These are phyloP conservation scores for Phlogophora meticulosa DNA, from an alignment of 2,888 invertebrate species.

Conservation along the genomic window DNA sequence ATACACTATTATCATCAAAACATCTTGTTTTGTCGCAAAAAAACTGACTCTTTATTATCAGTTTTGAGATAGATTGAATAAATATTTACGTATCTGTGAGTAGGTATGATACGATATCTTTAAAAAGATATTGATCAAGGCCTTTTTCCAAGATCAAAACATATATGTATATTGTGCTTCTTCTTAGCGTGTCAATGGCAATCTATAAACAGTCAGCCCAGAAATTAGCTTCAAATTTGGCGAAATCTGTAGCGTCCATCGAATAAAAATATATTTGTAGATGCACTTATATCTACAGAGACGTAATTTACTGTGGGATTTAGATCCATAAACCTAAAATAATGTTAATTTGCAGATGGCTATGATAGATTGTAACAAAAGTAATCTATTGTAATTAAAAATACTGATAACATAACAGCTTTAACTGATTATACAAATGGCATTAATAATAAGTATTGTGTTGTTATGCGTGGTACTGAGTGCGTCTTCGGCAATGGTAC, in stretches of 20 bases:
- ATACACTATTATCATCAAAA: too few relatives aligned
- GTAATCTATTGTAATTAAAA: neutral
- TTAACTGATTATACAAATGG: neutral
- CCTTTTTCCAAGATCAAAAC: neutral
- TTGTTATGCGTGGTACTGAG: constrained; percentile 4
- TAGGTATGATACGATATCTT: constrained; percentile 4
- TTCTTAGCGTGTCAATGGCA: too few relatives aligned
- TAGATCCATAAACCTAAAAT: neutral
- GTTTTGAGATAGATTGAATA: too few relatives aligned
- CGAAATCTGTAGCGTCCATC: too few relatives aligned
- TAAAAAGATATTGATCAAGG: neutral
- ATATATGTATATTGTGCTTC: too few relatives aligned
- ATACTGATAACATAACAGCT: neutral
- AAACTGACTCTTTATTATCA: neutral
- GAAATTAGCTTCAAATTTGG: too few relatives aligned
- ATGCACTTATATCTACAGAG: too few relatives aligned
- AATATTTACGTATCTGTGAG: too few relatives aligned
- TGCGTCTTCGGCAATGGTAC: constrained; percentile 18
- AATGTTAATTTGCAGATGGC: neutral
- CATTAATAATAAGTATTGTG: neutral
- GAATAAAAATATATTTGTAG: too few relatives aligned
- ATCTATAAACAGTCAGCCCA: neutral
- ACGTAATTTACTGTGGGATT: too few relatives aligned
- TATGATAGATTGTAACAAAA: neutral
- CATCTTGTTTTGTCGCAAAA: too few relatives aligned